Evolutionary conservation across 2,888 invertebrate species (phyloP).

Genomic region (Cryptocephalus primarius): DNA sequence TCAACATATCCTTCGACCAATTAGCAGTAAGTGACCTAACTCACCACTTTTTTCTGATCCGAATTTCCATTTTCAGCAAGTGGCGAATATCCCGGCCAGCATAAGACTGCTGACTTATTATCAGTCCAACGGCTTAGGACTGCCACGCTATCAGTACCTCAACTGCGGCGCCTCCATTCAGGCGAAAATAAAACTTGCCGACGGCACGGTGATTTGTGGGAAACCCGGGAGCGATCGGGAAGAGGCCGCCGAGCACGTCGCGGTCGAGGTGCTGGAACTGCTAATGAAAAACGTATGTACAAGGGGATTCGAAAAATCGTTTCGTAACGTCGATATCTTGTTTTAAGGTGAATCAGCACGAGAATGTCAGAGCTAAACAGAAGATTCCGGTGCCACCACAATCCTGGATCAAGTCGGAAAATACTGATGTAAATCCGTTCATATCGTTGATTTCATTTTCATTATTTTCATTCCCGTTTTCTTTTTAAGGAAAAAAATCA

Average conservation of each 20-base stretch:
- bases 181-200: slow-evolving; percentile 40
- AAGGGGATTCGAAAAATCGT: not conserved
- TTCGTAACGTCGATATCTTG: too few relatives aligned
- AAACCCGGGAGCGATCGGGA: slow-evolving; percentile 36
- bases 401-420: slow-evolving; percentile 13
- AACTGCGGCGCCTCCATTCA: slow-evolving; percentile 26
- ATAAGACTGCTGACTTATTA: slow-evolving; percentile 36
- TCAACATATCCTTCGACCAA: slow-evolving; percentile 13
- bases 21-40: slow-evolving; percentile 15
- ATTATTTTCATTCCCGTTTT: too few relatives aligned
- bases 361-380: too few relatives aligned
- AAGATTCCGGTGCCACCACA: slow-evolving; percentile 12
- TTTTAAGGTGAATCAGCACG: too few relatives aligned
- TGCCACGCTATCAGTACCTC: slow-evolving; percentile 40
- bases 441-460: too few relatives aligned
- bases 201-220: slow-evolving; percentile 37
- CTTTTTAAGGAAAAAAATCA: too few relatives aligned
- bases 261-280: slow-evolving; percentile 29
- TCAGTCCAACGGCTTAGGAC: slow-evolving; percentile 35
- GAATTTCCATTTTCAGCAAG: slow-evolving; percentile 11
- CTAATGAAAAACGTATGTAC: slow-evolving; percentile 17
- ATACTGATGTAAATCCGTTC: not conserved
- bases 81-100: slow-evolving; percentile 19
- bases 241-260: slow-evolving; percentile 41
- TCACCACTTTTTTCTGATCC: not conserved